Base-by-base conservation (phyloP, 2,113 vertebrate species). In the Atlantisia rogersi region DNA sequence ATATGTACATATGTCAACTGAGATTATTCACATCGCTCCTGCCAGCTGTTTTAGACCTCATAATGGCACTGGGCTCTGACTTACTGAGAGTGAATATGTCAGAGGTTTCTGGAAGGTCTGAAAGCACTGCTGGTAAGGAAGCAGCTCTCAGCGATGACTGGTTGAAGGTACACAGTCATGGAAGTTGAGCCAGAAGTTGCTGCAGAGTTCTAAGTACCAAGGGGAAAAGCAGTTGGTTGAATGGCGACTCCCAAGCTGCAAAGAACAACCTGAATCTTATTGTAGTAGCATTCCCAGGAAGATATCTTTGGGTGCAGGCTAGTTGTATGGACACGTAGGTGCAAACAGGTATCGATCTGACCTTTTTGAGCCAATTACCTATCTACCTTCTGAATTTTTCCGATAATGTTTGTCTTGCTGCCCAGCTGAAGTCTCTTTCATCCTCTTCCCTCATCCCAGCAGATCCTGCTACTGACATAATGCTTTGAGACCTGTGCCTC, bases 11-110 rank as follows among this genome's bases (percentile, higher is more conserved):
- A 77, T 64, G 92, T 83, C 79, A 95, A 48, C 37, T 59, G 79
- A 77, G 85, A 85, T 94, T 78, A 63, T 75, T 82, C 0, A 0
- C 73, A 63, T 79, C 7, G 4, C 28, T 12, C 17, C 15, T 96
- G 75, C 40, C 91, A 91, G 74, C n/a, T 91, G 50, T 60, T 89
- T 53, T 28, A 87, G 84, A 63, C 74, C 58, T 88, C 46, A 40
- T 89, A 80, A 62, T 69, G 70, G 28, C 39, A 77, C 35, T 92
- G 56, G 39, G 11, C 22, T 79, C 70, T 91, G 70, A 91, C 39
- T 95, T 44, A 89, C 1, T 21, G 60, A 86, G 69, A 77, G 68
- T 50, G 17, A 81, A 86, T 90, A 86, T 82, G 48, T 62, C 37
- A 37, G 35, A 85, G 39, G 58, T 73, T 92, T 91, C 73, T 91